phyloP scores from a whole-genome alignment of 37 sponge, comb jelly and placozoan genomes.

The Petrosia ficiformis region DNA sequence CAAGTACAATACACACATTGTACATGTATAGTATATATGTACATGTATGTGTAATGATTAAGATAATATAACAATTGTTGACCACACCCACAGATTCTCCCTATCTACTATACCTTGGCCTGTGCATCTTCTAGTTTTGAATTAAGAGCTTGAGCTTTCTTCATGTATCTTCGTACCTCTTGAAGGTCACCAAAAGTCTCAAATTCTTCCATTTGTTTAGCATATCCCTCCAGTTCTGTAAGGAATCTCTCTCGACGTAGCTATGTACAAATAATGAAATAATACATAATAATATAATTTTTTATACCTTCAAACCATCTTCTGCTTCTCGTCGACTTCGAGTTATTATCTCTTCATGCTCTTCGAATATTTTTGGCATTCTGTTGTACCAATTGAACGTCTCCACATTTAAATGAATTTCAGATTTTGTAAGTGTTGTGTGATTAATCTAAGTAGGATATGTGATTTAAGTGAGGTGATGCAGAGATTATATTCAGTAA shows the following conservation, averaged over 20 bases:
- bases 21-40: too few species aligned
- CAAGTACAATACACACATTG: too few species aligned
- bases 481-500: too few species aligned
- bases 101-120: constrained; percentile 61
- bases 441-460: constrained; percentile 37
- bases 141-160: constrained; percentile 82
- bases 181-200: constrained; percentile 83
- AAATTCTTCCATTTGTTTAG: constrained; percentile 90
- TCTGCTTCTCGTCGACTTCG: constrained; percentile 76
- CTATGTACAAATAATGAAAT: constrained; percentile 34
- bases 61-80: too few species aligned
- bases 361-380: constrained; percentile 84
- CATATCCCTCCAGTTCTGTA: constrained; percentile 88
- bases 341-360: constrained; percentile 66
- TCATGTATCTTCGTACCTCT: constrained; percentile 81
- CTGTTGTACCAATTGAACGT: constrained; percentile 88
- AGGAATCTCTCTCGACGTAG: constrained; percentile 84
- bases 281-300: not conserved
- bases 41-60: too few species aligned
- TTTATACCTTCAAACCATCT: constrained; percentile 77
- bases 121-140: constrained; percentile 86
- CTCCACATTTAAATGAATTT: constrained; percentile 82
- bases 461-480: not conserved
- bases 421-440: constrained; percentile 75
- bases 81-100: too few species aligned